Evolutionary conservation across 1,140 invertebrate genomes (phyloP).

Genomic region (Zaprionus lachaisei): DNA sequence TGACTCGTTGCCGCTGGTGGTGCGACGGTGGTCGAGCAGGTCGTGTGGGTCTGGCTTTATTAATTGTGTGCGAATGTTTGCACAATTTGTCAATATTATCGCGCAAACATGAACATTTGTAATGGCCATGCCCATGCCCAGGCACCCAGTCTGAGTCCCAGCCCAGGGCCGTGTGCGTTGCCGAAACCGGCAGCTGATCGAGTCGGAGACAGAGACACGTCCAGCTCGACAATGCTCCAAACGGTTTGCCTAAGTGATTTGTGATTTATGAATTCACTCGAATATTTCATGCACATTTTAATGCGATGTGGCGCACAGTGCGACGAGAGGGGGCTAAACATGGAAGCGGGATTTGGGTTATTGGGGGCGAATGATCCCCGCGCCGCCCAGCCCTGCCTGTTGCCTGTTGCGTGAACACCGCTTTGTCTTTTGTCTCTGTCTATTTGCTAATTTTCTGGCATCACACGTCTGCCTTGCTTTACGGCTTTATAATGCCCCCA

Average conservation of each 20-base stretch:
- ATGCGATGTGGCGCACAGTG: slow-evolving; percentile 45
- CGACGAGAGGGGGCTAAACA: not conserved
- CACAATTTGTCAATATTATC: slow-evolving; percentile 84
- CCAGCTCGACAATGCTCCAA: slow-evolving; percentile 14
- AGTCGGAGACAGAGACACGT: slow-evolving; percentile 7
- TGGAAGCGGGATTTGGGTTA: not conserved
- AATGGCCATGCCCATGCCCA: slow-evolving; percentile 30
- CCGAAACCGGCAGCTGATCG: slow-evolving; percentile 16
- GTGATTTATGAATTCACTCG: slow-evolving; percentile 75
- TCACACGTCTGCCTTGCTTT: slow-evolving; percentile 58
- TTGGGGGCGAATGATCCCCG: not conserved
- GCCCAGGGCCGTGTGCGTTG: not conserved
- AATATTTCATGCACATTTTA: slow-evolving; percentile 67
- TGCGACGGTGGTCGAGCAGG: slow-evolving; percentile 19
- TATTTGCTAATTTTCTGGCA: slow-evolving; percentile 69
- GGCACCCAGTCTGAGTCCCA: not conserved
- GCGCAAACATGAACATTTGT: slow-evolving; percentile 74
- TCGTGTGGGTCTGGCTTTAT: slow-evolving; percentile 65
- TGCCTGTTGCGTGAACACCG: slow-evolving; percentile 5
- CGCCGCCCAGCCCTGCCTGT: not conserved
- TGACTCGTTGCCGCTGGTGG: not conserved
- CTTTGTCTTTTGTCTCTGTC: slow-evolving; percentile 30
- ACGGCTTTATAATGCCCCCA: slow-evolving; percentile 72
- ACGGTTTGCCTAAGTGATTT: slow-evolving; percentile 75
- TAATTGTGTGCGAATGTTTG: slow-evolving; percentile 84